Percentiles rank a stretch among this genome's conserved stretches.
These are phyloP conservation scores for Folsomia manolachei DNA, from an alignment of 2,888 invertebrate genomes.

Conservation along the genomic window DNA sequence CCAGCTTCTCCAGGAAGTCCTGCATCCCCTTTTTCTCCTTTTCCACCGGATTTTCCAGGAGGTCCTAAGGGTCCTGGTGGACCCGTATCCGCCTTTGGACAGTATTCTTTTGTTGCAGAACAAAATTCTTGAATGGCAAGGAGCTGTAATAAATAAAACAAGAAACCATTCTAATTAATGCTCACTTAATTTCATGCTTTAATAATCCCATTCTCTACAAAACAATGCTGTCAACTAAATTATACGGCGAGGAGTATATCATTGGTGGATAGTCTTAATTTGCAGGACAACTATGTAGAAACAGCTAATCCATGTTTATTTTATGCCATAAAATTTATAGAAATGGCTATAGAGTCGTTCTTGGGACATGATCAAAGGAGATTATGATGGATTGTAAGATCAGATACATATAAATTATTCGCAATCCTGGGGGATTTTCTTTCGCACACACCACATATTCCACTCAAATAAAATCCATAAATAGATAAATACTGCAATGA, in stretches of 20 bases:
- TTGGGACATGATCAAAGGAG: background rate
- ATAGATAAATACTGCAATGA: too few relatives aligned
- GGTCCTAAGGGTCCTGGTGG: slow-evolving; percentile 62
- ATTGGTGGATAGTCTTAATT: too few relatives aligned
- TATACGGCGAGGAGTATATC: background rate
- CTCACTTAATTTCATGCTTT: slow-evolving; percentile 8
- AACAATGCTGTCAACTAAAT: background rate
- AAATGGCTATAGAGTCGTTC: too few relatives aligned
- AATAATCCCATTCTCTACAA: background rate
- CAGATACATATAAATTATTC: too few relatives aligned
- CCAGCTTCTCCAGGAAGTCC: background rate
- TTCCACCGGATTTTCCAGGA: slow-evolving; percentile 52
- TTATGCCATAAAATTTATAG: too few relatives aligned
- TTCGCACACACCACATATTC: too few relatives aligned
- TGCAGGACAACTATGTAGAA: background rate
- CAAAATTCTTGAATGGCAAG: slow-evolving; percentile 81
- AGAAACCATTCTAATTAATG: slow-evolving; percentile 6
- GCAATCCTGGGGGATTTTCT: too few relatives aligned
- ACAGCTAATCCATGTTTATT: too few relatives aligned
- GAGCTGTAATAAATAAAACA: slow-evolving; percentile 64
- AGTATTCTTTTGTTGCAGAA: slow-evolving; percentile 76
- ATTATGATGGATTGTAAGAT: too few relatives aligned
- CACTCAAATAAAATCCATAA: too few relatives aligned
- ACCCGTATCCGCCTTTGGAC: slow-evolving; percentile 68
- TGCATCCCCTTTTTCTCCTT: slow-evolving; percentile 53